phyloP scores from a whole-genome alignment of 1,140 invertebrate genomes.

The Venturia canescens region DNA sequence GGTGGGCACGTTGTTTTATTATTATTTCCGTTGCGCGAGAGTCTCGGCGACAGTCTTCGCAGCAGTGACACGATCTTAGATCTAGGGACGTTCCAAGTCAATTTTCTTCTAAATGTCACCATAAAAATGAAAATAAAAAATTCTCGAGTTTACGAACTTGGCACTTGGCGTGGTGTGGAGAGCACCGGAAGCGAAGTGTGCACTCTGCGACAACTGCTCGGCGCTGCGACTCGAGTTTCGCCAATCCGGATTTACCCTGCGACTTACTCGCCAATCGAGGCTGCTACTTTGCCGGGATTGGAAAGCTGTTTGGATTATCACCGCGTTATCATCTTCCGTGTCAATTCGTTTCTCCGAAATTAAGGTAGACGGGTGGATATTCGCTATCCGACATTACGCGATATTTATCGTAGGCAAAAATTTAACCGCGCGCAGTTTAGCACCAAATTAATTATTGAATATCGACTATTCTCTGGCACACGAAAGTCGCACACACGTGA shows the following conservation, averaged over 20 bases:
- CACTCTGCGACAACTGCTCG: slow-evolving; percentile 70
- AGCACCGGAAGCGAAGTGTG: slow-evolving; percentile 64
- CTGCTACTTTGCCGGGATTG: slow-evolving; percentile 71
- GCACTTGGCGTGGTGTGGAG: slow-evolving; percentile 69
- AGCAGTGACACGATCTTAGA: slow-evolving; percentile 73
- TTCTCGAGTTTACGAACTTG: slow-evolving; percentile 60
- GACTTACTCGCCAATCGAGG: slow-evolving; percentile 71
- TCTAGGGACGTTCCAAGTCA: slow-evolving; percentile 54
- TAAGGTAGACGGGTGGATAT: too few species aligned
- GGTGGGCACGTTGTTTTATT: slow-evolving; percentile 57
- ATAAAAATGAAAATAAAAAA: neutral
- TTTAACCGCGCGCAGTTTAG: too few species aligned
- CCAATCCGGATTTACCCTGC: slow-evolving; percentile 64
- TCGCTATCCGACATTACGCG: too few species aligned
- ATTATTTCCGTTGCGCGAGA: slow-evolving; percentile 67
- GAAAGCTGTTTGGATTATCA: too few species aligned
- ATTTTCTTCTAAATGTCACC: slow-evolving; percentile 26
- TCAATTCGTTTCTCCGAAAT: too few species aligned
- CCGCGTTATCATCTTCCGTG: too few species aligned
- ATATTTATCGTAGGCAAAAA: too few species aligned
- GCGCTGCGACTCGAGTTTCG: slow-evolving; percentile 69
- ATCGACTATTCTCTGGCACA: too few species aligned
- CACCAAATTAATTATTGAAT: too few species aligned
- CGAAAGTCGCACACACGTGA: too few species aligned
- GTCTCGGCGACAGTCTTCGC: slow-evolving; percentile 69